Percentiles rank a stretch among this genome's conserved stretches.
Conservation (phyloP, 1,140 invertebrate species). For the Amphibalanus amphitrite region DNA sequence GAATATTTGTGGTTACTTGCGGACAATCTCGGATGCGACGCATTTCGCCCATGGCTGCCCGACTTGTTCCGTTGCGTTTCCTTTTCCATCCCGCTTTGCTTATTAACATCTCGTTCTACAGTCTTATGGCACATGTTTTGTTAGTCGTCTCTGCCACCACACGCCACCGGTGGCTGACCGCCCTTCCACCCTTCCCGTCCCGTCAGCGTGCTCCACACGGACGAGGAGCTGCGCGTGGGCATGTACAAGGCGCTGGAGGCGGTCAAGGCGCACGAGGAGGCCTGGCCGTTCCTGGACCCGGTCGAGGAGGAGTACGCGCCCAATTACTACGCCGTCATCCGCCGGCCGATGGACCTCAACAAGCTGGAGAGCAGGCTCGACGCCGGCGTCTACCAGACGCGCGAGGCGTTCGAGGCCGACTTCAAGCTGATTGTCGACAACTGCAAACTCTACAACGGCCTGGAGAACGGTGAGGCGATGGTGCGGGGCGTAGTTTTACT, state of each 20-base stretch:
- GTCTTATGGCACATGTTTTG: no score
- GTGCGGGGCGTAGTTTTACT: no score
- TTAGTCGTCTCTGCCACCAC: no score
- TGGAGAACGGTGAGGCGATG: slow-evolving; percentile 57
- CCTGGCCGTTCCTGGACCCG: slow-evolving; percentile 79
- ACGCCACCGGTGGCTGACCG: no score
- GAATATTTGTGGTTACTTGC: no score
- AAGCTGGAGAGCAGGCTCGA: slow-evolving; percentile 70
- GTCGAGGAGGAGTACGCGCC: slow-evolving; percentile 82
- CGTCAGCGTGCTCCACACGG: slow-evolving; percentile 48
- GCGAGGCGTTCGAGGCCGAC: slow-evolving; percentile 63
- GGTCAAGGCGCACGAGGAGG: slow-evolving; percentile 66
- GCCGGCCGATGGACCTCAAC: slow-evolving; percentile 18
- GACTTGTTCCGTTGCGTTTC: no score
- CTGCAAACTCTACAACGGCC: slow-evolving; percentile 76
- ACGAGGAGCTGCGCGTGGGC: slow-evolving; percentile 64
- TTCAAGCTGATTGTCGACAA: slow-evolving; percentile 82
- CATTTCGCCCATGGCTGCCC: no score
- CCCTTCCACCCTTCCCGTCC: neutral
- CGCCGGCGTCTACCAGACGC: slow-evolving; percentile 53
- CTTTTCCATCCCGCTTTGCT: no score
- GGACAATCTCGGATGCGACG: no score
- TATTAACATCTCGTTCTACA: no score
- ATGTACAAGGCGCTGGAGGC: slow-evolving; percentile 75
- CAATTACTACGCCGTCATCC: slow-evolving; percentile 47